Evolutionary conservation across 1,140 invertebrate genomes (phyloP).

Genomic region (Papilio polytes): DNA sequence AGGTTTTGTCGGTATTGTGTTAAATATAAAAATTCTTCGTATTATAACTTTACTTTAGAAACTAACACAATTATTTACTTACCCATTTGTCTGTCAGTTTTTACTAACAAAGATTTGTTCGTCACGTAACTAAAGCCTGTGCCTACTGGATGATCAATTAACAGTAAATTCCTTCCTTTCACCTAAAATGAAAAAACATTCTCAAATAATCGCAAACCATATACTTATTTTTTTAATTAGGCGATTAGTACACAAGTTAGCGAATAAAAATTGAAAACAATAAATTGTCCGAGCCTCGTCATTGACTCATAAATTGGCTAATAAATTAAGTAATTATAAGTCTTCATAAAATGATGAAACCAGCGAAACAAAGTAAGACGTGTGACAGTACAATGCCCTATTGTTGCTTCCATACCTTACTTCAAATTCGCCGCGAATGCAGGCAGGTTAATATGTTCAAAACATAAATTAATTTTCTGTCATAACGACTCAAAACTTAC

Average conservation of each 20-base stretch:
- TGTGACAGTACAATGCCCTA: slow-evolving; percentile 25
- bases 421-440: background rate
- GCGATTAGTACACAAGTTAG: background rate
- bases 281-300: background rate
- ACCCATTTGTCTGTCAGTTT: slow-evolving; percentile 87
- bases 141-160: slow-evolving; percentile 89
- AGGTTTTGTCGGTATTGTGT: too few species aligned
- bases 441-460: background rate
- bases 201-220: background rate
- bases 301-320: background rate
- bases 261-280: background rate
- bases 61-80: slow-evolving; percentile 58
- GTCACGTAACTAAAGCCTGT: slow-evolving; percentile 88
- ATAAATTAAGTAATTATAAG: slow-evolving; percentile 12
- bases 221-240: background rate
- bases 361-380: background rate
- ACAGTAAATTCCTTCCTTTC: slow-evolving; percentile 85
- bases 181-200: slow-evolving; percentile 79
- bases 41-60: background rate
- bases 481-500: too few species aligned
- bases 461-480: too few species aligned
- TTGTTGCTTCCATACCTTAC: slow-evolving; percentile 13
- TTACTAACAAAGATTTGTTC: slow-evolving; percentile 77
- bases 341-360: slow-evolving; percentile 10
- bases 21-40: too few species aligned